Percentiles rank a stretch among this genome's conserved stretches.
These are phyloP conservation scores for Pipistrellus kuhlii DNA, from an alignment of 2,797 vertebrate species.

Conservation along the genomic window DNA sequence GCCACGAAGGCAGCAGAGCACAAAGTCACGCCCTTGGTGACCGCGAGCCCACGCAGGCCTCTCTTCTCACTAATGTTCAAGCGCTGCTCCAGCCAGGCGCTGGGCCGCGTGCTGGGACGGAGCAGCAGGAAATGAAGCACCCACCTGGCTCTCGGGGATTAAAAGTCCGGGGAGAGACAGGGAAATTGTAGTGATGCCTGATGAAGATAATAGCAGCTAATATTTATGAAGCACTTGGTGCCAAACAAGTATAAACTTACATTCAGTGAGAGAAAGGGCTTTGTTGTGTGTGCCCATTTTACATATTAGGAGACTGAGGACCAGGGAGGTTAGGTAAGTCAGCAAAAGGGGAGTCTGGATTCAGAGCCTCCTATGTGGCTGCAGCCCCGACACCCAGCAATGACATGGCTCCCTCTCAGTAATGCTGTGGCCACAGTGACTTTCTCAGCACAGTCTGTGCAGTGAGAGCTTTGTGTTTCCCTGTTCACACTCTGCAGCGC, in stretches of 20 bases:
- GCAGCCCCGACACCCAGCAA: rapidly evolving
- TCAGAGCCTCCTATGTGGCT: rapidly evolving
- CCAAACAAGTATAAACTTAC: background rate
- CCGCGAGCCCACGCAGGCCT: rapidly evolving
- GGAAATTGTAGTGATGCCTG: no score
- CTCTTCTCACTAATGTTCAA: no score
- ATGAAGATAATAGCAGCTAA: background rate
- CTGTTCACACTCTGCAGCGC: background rate
- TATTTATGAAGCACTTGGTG: background rate
- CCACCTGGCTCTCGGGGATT: background rate
- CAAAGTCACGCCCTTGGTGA: rapidly evolving
- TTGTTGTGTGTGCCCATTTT: background rate
- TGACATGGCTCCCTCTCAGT: rapidly evolving
- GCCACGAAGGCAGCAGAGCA: rapidly evolving
- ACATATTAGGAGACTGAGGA: background rate
- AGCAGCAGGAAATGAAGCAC: background rate
- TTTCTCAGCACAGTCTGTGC: rapidly evolving
- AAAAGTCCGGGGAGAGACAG: background rate
- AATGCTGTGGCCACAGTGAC: rapidly evolving
- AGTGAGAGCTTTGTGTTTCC: rapidly evolving
- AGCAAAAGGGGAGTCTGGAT: rapidly evolving
- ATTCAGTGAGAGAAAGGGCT: background rate
- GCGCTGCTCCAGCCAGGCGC: background rate
- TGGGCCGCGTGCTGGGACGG: background rate
- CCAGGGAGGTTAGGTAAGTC: background rate